Percentiles rank a stretch among this genome's conserved stretches.
These are phyloP conservation scores for Oryzias javanicus DNA, from an alignment of 2,113 vertebrate species.

Conservation along the genomic window DNA sequence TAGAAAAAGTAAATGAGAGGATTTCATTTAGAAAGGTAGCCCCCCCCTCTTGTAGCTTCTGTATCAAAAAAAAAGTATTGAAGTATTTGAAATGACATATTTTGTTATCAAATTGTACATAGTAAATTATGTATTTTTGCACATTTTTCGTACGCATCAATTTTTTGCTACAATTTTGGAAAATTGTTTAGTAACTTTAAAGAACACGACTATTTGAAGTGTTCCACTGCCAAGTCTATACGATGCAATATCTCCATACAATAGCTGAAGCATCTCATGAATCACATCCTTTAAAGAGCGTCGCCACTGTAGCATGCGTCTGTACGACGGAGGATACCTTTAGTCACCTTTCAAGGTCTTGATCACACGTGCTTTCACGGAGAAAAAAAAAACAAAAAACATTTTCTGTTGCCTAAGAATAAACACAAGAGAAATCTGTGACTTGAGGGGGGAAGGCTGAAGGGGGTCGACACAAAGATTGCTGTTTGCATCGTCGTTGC, in stretches of 20 bases:
- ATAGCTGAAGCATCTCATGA: conserved; percentile 73
- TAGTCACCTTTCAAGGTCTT: conserved; percentile 60
- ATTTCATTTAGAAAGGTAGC: conserved; percentile 69
- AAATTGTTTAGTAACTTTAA: conserved; percentile 94
- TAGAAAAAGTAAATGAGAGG: conserved; percentile 55
- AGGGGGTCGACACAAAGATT: conserved; percentile 58
- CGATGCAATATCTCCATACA: conserved; percentile 84
- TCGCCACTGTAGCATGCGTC: conserved; percentile 71
- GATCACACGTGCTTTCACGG: conserved; percentile 59
- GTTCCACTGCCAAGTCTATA: conserved; percentile 99
- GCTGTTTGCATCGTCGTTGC: conserved; percentile 77
- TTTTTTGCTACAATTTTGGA: conserved; percentile 91
- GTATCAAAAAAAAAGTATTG: conserved; percentile 86
- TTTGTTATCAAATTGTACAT: conserved; percentile 99
- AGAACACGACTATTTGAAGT: conserved; percentile 94
- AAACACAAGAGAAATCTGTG: conserved; percentile 16
- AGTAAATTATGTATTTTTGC: conserved; percentile 99
- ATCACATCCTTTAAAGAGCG: conserved; percentile 62
- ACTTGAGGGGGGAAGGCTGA: conserved; percentile 27
- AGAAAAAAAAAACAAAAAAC: conserved; percentile 6
- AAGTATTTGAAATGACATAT: conserved; percentile 99
- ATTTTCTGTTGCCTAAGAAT: conserved; percentile 65
- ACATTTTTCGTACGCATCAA: conserved; percentile 93
- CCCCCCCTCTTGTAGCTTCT: conserved; percentile 69
- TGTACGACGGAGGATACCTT: conserved; percentile 59